A percentile compares a stretch with the other conserved stretches of the same genome.
These are phyloP conservation scores for Masnerella sp. DNA, from an alignment of 2,888 invertebrate species.

Conservation along the genomic window DNA sequence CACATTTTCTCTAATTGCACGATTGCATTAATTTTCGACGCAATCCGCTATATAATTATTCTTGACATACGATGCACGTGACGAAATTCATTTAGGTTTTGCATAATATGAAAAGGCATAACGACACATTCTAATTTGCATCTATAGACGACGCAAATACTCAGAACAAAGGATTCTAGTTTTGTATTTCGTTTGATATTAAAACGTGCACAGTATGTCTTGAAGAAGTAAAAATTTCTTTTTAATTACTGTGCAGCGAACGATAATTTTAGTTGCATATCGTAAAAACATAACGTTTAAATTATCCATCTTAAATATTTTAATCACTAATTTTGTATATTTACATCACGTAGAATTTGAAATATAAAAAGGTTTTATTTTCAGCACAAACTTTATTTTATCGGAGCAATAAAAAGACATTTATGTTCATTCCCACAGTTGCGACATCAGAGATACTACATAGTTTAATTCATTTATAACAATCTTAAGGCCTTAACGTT, in stretches of 20 bases:
- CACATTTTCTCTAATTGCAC: conserved; percentile 35
- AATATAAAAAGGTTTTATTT: no score
- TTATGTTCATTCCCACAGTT: background rate
- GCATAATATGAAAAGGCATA: conserved; percentile 44
- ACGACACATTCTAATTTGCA: conserved; percentile 29
- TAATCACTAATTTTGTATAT: no score
- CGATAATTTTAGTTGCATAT: background rate
- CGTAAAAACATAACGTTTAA: background rate
- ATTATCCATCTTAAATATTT: no score
- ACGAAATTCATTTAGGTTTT: conserved; percentile 45
- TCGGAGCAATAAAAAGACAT: background rate
- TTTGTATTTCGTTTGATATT: no score
- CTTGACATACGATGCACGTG: conserved; percentile 38
- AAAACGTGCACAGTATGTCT: no score
- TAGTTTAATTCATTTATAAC: conserved; percentile 12
- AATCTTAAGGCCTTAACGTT: conserved; percentile 14
- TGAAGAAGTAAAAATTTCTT: no score
- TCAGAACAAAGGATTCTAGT: conserved; percentile 23
- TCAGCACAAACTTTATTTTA: no score
- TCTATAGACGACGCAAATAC: conserved; percentile 8
- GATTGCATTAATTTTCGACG: conserved; percentile 42
- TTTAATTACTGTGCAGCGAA: no score
- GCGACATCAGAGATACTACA: background rate
- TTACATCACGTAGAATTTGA: no score
- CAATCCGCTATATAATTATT: conserved; percentile 39